Evolutionary conservation across 2,113 vertebrate species (phyloP), one percentile per base, ranked within the genome.

Genomic region (Motacilla tschutschensis): DNA sequence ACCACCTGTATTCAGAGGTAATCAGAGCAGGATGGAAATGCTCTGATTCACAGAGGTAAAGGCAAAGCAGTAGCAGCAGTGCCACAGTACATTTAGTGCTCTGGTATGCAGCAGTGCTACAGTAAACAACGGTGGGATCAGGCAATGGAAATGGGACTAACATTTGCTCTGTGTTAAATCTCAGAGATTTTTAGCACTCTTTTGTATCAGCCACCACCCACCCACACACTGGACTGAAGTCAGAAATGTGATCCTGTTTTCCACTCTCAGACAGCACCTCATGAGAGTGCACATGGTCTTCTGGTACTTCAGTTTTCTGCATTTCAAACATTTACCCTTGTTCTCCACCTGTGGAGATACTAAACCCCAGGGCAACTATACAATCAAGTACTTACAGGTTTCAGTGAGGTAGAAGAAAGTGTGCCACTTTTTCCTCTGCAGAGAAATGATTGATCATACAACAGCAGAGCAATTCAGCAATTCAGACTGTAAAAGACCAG

Each of bases 231-330:
- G 57, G 29, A 87, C 35, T 38, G 5, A 72, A 79, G 18, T 46
- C 54, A 57, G 22, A 12, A 55, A 71, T 14, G 15, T 24, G 38
- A 82, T 20, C 9, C 12, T 54, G 53, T 48, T 72, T 69, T 53
- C 24, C 40, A 50, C 14, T 75, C 18, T n/a, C 33, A 20, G 36
- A 60, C 2, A 40, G 15, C 33, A 51, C 6, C 0, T 0, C n/a
- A 20, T 8, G 12, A 51, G 10, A 38, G 3, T 20, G 6, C 41
- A 58, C 6, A 33, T 2, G 0, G 16, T 43, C 47, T 58, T 54
- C 31, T 24, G 1, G 1, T 36, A 55, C 21, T 73, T 58, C n/a
- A 20, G 1, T 66, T 53, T 66, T 59, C 31, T 65, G 10, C 46
- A 44, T 83, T 79, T 82, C 43, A 74, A 82, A 65, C 38, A 59